Evolutionary conservation across 2,797 vertebrate species (phyloP), one percentile per base, ranked within the genome.

Genomic region (Falco columbarius): DNA sequence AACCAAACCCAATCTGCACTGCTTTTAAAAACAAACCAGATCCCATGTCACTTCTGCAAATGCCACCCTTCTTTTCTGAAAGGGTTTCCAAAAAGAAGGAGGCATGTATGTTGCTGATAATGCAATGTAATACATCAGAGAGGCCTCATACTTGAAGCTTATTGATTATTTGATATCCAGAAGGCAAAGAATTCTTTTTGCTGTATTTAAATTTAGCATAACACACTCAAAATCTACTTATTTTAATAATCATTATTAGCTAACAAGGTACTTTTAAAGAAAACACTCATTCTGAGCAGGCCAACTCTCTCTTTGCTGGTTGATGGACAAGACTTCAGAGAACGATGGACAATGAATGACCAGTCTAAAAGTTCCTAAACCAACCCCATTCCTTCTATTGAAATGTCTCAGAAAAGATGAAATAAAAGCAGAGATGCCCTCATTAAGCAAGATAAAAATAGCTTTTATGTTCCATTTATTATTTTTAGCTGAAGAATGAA

Each of bases 391-490:
- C 30, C 89, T 67, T 59, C 90, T n/a, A 74, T 61, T 49, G 89
- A 96, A 96, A 91, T 4, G 80, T 62, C 96, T 88, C 87, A 17
- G 36, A 91, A 89, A 95, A 97, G 95, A 87, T 80, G 82, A 96
- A 94, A 97, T 90, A 97, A 96, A 96, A 95, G 97, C 86, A 83
- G 84, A 96, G 93, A 91, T 98, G 97, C 97, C 97, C 98, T 97
- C 97, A 96, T 98, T 97, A 98, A 93, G 95, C 30, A 20, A n/a
- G 93, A 89, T 72, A 93, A 96, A 98, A 98, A 98, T 98, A 98
- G 97, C 84, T 96, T 97, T 96, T 97, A 93, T 95, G 97, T 90
- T 97, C 98, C 96, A 96, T 85, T 97, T 98, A 93, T 96, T 97
- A 97, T 98, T 98, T 98, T 98, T 96, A 97, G 97, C 96, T 38